Base-by-base conservation (phyloP, 2,113 vertebrate genomes). In the Neotoma lepida region DNA sequence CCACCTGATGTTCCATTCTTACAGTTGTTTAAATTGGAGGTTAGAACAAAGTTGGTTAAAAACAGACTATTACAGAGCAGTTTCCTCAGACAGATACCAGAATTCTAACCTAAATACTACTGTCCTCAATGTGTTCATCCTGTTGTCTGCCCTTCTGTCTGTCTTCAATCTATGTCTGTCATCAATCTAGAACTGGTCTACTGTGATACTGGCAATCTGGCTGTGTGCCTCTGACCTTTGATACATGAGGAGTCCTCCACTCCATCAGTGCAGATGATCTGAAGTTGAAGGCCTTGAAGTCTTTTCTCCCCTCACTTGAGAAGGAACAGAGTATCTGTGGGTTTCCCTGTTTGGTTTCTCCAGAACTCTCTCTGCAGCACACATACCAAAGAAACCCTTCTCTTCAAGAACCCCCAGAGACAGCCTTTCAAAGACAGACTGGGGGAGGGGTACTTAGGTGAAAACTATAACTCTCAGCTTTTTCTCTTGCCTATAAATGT, bases 401-500 rank as follows among this genome's bases (percentile, higher is more conserved):
- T 68, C 74, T 46, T 78, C n/a, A 46, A 61, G 41, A 90, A 74
- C 56, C 22, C 68, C 71, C 46, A 1, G 4, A 87, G 54, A 70
- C 61, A 39, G 85, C 17, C 39, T 88, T 68, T 80, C 82, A 70
- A 66, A 93, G 58, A 13, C n/a, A 26, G 10, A 33, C 14, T 66
- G 13, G 5, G 13, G 3, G 13, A 1, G 35, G 3, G 68, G 18
- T 20, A 3, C 49, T 44, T 41, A 20, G 35, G 77, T 39, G 35
- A 87, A 93, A 90, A 81, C 71, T 24, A 8, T 46, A 82, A 74
- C 71, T 85, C 89, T 73, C 68, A 64, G 88, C 54, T 70, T 88
- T 92, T 78, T 56, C 46, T 95, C 39, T 58, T 86, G 82, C 49
- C 81, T 73, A 81, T 64, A 71, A 89, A 80, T 93, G 41, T 66